Conservation (phyloP, 2,113 vertebrate species). For the Megatriorchis doriae region DNA sequence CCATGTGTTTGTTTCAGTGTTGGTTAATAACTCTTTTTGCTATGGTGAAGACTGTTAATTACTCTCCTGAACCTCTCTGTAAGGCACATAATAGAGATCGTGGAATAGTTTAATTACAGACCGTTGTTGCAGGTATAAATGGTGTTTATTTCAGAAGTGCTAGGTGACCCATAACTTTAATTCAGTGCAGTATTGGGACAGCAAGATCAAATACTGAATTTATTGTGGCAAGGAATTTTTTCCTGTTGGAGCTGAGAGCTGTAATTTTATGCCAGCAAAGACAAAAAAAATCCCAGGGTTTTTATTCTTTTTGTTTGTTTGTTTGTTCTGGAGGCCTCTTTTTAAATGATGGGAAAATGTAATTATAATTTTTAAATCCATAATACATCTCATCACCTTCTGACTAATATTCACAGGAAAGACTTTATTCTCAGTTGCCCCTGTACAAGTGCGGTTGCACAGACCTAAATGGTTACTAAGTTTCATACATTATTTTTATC, state of each 20-base stretch:
- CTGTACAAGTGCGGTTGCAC: neutral
- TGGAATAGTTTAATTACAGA: constrained; percentile 36
- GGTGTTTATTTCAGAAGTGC: neutral
- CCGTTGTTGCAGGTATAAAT: neutral
- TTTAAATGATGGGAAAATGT: neutral
- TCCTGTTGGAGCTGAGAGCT: neutral
- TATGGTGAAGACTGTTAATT: neutral
- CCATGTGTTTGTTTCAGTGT: constrained; percentile 12
- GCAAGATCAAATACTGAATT: neutral
- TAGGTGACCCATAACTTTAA: neutral
- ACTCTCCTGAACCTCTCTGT: neutral
- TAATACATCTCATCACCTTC: neutral
- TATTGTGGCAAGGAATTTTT: neutral
- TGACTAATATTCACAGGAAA: neutral
- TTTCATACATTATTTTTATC: neutral
- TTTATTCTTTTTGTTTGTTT: neutral
- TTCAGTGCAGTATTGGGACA: neutral
- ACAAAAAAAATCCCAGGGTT: neutral
- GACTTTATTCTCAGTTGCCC: neutral
- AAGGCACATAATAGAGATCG: neutral
- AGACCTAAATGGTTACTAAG: neutral
- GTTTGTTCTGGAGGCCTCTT: neutral
- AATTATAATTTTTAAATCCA: neutral
- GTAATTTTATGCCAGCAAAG: neutral
- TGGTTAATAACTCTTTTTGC: constrained; percentile 36